phyloP scores from a whole-genome alignment of 2,888 invertebrate species.

The Trichogramma dendrolimi region DNA sequence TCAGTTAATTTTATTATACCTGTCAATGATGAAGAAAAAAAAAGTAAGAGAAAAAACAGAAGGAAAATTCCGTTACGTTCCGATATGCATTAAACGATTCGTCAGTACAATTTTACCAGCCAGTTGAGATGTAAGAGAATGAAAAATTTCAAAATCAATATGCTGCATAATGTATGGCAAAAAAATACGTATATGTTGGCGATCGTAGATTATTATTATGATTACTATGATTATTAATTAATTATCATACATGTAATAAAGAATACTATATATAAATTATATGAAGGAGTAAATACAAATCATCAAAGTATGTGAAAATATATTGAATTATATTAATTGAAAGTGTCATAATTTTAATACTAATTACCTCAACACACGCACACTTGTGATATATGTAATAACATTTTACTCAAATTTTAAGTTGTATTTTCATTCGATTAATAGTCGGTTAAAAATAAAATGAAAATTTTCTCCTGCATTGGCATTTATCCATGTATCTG shows the following conservation, averaged over 20 bases:
- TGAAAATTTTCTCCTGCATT: too few species aligned
- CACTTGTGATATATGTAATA: slow-evolving; percentile 10
- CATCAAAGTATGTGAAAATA: slow-evolving; percentile 18
- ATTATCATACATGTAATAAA: slow-evolving; percentile 23
- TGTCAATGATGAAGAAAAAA: slow-evolving; percentile 18
- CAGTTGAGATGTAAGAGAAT: slow-evolving; percentile 13
- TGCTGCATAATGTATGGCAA: slow-evolving; percentile 14
- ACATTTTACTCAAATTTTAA: slow-evolving; percentile 11
- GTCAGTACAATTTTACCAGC: slow-evolving; percentile 30
- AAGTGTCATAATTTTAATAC: slow-evolving; percentile 21
- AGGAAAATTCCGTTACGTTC: slow-evolving; percentile 17
- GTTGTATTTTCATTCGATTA: neutral
- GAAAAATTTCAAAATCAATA: slow-evolving; percentile 14
- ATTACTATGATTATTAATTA: too few species aligned
- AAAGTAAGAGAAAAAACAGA: neutral
- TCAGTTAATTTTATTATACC: too few species aligned
- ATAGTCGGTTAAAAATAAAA: too few species aligned
- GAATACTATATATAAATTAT: slow-evolving; percentile 28
- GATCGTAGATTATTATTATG: slow-evolving; percentile 22
- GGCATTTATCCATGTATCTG: too few species aligned
- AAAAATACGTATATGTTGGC: slow-evolving; percentile 17
- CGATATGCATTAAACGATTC: slow-evolving; percentile 13
- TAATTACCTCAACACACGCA: slow-evolving; percentile 14
- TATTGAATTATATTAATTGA: slow-evolving; percentile 24
- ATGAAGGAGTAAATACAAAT: slow-evolving; percentile 13